These are phyloP conservation scores for Eubasilissa regina DNA, from an alignment of 1,140 invertebrate genomes.

Conservation along the genomic window DNA sequence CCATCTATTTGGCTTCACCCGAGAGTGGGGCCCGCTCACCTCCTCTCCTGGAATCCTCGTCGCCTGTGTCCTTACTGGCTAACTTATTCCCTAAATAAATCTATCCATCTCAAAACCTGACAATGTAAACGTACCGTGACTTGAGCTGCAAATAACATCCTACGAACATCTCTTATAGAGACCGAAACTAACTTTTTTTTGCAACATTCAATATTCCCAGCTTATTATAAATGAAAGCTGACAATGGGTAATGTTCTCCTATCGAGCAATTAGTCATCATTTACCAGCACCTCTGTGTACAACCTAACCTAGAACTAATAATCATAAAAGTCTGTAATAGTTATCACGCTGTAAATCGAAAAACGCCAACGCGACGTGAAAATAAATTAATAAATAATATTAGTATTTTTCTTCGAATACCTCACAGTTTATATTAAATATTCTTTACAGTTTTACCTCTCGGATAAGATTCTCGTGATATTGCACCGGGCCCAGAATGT, in stretches of 20 bases:
- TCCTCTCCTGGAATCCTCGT: constrained; percentile 48
- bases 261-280: constrained; percentile 10
- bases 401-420: constrained; percentile 17
- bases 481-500: background rate
- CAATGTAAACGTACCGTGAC: background rate
- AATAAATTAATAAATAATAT: constrained; percentile 61
- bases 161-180: constrained; percentile 32
- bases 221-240: background rate
- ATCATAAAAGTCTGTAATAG: constrained; percentile 35
- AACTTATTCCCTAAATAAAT: constrained; percentile 30
- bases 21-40: constrained; percentile 29
- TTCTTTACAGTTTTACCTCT: constrained; percentile 46
- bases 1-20: constrained; percentile 41
- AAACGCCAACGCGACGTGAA: constrained; percentile 50
- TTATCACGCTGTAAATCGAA: constrained; percentile 31
- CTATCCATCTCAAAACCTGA: constrained; percentile 37
- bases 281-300: constrained; percentile 40
- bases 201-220: constrained; percentile 13
- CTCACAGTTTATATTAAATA: constrained; percentile 32
- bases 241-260: background rate
- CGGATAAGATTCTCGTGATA: constrained; percentile 25
- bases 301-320: constrained; percentile 15
- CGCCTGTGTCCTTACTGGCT: constrained; percentile 51
- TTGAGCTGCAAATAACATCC: constrained; percentile 34
- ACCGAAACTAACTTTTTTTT: constrained; percentile 34